Evolutionary conservation across 2,113 vertebrate species (phyloP).

Genomic region (Gnathonemus longibarbis): DNA sequence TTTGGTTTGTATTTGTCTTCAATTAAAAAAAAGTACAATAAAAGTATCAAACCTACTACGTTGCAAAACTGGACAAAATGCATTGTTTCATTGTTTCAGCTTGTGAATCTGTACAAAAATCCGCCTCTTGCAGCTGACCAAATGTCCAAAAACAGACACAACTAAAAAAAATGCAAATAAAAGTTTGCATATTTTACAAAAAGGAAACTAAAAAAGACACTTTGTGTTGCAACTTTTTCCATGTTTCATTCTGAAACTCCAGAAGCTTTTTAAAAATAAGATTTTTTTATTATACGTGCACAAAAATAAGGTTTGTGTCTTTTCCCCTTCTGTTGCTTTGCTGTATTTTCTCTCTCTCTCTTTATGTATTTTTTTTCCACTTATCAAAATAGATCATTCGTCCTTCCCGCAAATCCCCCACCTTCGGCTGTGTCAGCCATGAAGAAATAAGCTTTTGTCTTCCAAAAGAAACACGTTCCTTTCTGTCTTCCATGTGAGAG

Average conservation of each 20-base stretch:
- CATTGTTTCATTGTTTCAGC: slow-evolving; percentile 34
- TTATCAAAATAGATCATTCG: slow-evolving; percentile 63
- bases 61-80: slow-evolving; percentile 45
- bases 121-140: slow-evolving; percentile 48
- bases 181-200: slow-evolving; percentile 65
- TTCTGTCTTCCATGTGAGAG: slow-evolving; percentile 56
- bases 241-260: slow-evolving; percentile 55
- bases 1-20: slow-evolving; percentile 37
- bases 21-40: slow-evolving; percentile 29
- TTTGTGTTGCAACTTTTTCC: slow-evolving; percentile 55
- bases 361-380: slow-evolving; percentile 39
- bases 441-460: slow-evolving; percentile 48
- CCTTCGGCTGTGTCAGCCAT: slow-evolving; percentile 61
- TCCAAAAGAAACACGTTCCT: slow-evolving; percentile 49
- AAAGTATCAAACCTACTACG: slow-evolving; percentile 26
- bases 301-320: slow-evolving; percentile 58
- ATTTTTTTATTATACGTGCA: slow-evolving; percentile 42
- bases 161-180: slow-evolving; percentile 48
- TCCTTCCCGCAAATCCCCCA: slow-evolving; percentile 50
- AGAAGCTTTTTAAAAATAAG: slow-evolving; percentile 60
- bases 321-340: slow-evolving; percentile 37
- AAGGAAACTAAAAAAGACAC: slow-evolving; percentile 53
- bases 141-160: slow-evolving; percentile 57
- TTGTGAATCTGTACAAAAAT: slow-evolving; percentile 59
- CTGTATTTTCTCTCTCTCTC: slow-evolving; percentile 23